Conservation (phyloP, 2,888 invertebrate species). For the Diabrotica balteata region DNA sequence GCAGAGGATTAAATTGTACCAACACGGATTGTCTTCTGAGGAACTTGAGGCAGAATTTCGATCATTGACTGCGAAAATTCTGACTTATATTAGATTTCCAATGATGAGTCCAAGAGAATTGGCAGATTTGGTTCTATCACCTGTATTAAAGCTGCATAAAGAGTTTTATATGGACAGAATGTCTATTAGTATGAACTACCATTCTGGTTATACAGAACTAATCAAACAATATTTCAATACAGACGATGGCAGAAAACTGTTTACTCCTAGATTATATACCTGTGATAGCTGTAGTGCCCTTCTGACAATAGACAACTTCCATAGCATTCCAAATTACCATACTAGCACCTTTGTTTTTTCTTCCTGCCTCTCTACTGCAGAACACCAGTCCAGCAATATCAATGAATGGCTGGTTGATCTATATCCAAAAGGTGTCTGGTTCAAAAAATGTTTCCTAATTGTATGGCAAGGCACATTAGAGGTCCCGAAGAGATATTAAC, state of each 20-base stretch:
- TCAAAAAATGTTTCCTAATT: conserved; percentile 81
- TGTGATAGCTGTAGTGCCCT: conserved; percentile 88
- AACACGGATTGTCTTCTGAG: conserved; percentile 63
- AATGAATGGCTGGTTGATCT: conserved; percentile 92
- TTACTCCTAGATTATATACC: conserved; percentile 89
- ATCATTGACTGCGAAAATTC: conserved; percentile 74
- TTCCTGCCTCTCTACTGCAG: conserved; percentile 70
- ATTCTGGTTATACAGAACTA: conserved; percentile 77
- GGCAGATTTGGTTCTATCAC: conserved; percentile 79
- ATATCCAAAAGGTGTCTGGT: conserved; percentile 86
- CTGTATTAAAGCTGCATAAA: conserved; percentile 80
- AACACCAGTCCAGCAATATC: conserved; percentile 66
- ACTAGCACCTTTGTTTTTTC: conserved; percentile 76
- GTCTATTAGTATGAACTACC: conserved; percentile 89
- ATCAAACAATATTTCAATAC: conserved; percentile 66
- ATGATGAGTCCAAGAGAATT: conserved; percentile 94
- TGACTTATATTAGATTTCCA: conserved; percentile 74
- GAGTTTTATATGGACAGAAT: conserved; percentile 88
- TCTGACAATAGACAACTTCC: conserved; percentile 83
- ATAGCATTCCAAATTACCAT: conserved; percentile 75
- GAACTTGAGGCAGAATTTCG: conserved; percentile 67
- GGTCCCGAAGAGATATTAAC: conserved; percentile 84
- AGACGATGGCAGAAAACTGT: conserved; percentile 70
- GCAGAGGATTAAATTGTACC: conserved; percentile 68
- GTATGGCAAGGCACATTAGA: conserved; percentile 81